These are phyloP conservation scores for Rafetus swinhoei DNA, from an alignment of 2,113 vertebrate genomes.

Conservation along the genomic window DNA sequence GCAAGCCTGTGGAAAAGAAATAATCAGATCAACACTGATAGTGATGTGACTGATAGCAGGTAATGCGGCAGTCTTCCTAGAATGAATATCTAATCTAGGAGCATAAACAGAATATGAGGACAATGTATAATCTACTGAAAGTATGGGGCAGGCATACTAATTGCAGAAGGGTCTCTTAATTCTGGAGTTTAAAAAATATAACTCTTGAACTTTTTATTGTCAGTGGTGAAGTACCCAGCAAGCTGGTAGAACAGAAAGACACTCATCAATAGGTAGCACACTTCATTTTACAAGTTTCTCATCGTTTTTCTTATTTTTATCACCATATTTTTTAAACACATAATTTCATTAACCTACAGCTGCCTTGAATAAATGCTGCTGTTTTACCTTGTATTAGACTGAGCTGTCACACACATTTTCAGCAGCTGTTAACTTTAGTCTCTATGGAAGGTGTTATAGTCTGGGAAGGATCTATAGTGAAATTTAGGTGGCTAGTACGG, in stretches of 20 bases:
- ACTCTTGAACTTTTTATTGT: too few relatives aligned
- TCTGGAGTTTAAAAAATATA: neutral
- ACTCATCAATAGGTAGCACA: neutral
- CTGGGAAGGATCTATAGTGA: too few relatives aligned
- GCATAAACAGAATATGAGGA: neutral
- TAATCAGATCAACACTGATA: conserved; percentile 16
- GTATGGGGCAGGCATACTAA: neutral
- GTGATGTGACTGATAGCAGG: neutral
- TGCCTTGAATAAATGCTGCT: neutral
- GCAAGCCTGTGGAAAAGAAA: conserved; percentile 38
- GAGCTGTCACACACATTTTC: neutral
- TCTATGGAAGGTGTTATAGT: neutral
- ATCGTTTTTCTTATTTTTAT: neutral
- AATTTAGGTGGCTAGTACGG: too few relatives aligned
- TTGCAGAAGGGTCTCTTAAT: neutral
- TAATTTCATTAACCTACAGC: neutral
- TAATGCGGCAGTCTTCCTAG: neutral
- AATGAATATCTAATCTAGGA: neutral
- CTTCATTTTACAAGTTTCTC: neutral
- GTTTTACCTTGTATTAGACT: neutral
- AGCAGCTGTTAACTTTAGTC: neutral
- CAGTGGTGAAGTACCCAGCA: neutral
- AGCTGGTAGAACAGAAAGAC: neutral
- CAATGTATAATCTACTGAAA: neutral
- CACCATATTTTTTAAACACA: neutral